phyloP scores from a whole-genome alignment of 2,888 invertebrate species.

The Lapara coniferarum region DNA sequence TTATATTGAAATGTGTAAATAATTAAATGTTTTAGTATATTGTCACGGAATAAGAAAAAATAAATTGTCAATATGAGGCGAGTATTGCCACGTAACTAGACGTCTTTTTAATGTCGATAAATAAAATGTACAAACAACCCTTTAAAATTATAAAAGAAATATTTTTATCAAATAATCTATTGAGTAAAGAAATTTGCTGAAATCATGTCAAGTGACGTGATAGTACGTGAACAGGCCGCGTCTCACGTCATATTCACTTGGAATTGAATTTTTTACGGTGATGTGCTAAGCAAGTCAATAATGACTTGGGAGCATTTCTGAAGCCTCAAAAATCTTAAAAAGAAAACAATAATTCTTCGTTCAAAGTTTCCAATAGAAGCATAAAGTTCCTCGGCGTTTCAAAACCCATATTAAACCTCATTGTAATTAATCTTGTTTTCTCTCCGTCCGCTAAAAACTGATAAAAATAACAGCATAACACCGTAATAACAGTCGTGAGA shows the following conservation, averaged over 20 bases:
- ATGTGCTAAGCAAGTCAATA: not conserved
- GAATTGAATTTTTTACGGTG: not conserved
- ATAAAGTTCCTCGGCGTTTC: too few species aligned
- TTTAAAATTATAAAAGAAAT: not conserved
- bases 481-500: constrained; percentile 49
- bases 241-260: not conserved
- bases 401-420: too few species aligned
- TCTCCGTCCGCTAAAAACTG: not conserved
- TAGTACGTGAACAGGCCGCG: not conserved
- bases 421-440: too few species aligned
- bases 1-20: constrained; percentile 1
- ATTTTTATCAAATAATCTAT: not conserved
- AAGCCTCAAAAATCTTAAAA: too few species aligned
- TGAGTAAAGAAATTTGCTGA: too few species aligned
- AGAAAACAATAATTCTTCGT: too few species aligned
- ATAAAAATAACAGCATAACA: constrained; percentile 4
- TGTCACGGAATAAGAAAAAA: not conserved
- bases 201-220: not conserved
- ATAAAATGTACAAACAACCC: not conserved
- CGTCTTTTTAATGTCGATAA: not conserved
- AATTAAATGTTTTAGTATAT: not conserved
- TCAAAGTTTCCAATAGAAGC: too few species aligned
- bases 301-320: not conserved
- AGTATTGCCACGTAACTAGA: constrained; percentile 14
- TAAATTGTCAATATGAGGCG: not conserved